Evolutionary conservation across 2,888 invertebrate species (phyloP).

Genomic region (Coenonympha glycerion): DNA sequence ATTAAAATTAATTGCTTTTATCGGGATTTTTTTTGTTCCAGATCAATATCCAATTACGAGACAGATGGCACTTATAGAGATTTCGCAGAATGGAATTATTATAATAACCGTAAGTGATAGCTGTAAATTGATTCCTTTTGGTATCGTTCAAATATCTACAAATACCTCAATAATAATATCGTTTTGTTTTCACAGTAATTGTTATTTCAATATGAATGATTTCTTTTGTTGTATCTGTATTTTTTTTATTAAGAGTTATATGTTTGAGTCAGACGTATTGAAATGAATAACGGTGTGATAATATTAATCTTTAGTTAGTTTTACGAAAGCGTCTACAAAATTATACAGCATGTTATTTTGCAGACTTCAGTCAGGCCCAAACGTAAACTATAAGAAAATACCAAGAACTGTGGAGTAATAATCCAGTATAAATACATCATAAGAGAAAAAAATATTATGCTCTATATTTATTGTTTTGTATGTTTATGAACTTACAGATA

Average conservation of each 20-base stretch:
- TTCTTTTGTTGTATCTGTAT: not conserved
- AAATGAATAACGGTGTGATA: too few relatives aligned
- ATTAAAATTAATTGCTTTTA: slow-evolving; percentile 53
- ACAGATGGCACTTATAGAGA: slow-evolving; percentile 15
- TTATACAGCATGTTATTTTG: too few relatives aligned
- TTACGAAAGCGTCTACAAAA: too few relatives aligned
- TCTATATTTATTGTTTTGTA: too few relatives aligned
- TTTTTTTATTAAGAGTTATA: not conserved
- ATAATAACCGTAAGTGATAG: slow-evolving; percentile 17
- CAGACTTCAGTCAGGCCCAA: too few relatives aligned
- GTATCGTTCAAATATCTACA: not conserved
- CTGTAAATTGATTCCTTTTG: slow-evolving; percentile 1
- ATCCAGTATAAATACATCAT: too few relatives aligned
- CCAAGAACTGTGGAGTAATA: too few relatives aligned
- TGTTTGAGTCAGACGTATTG: not conserved
- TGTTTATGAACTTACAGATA: slow-evolving; percentile 5
- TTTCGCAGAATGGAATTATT: slow-evolving; percentile 13
- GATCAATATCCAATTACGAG: slow-evolving; percentile 32
- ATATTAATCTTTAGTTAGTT: too few relatives aligned
- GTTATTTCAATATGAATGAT: not conserved
- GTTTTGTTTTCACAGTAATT: not conserved
- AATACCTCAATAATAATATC: not conserved
- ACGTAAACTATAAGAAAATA: too few relatives aligned
- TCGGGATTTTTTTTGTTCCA: slow-evolving; percentile 38
- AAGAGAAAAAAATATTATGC: too few relatives aligned